Evolutionary conservation across 1,140 invertebrate species (phyloP).

Genomic region (Euschistus heros): DNA sequence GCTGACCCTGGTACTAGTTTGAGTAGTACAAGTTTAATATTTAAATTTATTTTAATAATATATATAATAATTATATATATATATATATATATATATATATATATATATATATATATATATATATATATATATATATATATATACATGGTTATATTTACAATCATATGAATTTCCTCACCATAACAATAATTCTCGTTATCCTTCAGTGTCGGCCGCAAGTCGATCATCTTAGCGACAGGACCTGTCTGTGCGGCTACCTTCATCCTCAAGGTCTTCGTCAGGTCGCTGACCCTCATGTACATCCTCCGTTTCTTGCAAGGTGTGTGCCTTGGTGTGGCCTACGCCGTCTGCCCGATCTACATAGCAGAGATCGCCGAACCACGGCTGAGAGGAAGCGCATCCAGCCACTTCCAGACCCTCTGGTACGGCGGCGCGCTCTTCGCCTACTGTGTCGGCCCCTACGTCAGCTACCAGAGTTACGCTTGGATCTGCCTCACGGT

Average conservation of each 20-base stretch:
- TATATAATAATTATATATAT: too few species aligned
- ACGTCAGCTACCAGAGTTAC: slow-evolving; percentile 51
- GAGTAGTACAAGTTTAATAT: too few species aligned
- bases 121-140: too few species aligned
- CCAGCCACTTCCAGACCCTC: slow-evolving; percentile 71
- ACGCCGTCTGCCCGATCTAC: slow-evolving; percentile 71
- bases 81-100: too few species aligned
- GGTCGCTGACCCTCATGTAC: slow-evolving; percentile 42
- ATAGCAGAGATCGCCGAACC: slow-evolving; percentile 61
- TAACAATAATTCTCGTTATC: too few species aligned
- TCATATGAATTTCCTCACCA: too few species aligned
- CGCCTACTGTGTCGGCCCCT: slow-evolving; percentile 64
- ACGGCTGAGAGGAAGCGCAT: slow-evolving; percentile 34
- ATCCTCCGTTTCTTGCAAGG: slow-evolving; percentile 39
- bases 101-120: too few species aligned
- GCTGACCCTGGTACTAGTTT: too few species aligned
- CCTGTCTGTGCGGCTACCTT: slow-evolving; percentile 56
- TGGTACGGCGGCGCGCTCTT: slow-evolving; percentile 63
- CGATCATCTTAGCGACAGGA: slow-evolving; percentile 57
- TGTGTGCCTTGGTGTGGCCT: slow-evolving; percentile 57
- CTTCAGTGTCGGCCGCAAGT: slow-evolving; percentile 27
- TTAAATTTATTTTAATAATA: too few species aligned
- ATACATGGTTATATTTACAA: too few species aligned
- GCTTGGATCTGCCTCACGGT: slow-evolving; percentile 50
- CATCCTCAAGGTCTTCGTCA: slow-evolving; percentile 43